Percentiles rank a stretch among this genome's conserved stretches.
Conservation (phyloP, 2,797 vertebrate genomes). For the Lycodopsis pacificus region DNA sequence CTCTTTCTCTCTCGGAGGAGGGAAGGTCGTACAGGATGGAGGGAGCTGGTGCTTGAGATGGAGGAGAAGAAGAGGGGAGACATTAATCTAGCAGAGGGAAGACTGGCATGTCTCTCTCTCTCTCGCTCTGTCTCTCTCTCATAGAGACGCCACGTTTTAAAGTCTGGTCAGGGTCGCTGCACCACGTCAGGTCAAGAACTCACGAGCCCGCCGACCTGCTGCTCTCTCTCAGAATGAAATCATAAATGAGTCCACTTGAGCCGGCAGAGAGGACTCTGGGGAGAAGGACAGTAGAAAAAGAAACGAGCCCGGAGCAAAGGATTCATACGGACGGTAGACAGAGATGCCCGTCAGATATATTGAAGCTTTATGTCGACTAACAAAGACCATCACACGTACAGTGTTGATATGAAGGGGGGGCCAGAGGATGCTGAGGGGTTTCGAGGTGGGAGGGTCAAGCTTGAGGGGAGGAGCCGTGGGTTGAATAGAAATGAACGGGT, state of each 20-base stretch:
- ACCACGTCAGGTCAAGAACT: slow-evolving; percentile 47
- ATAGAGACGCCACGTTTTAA: slow-evolving; percentile 10
- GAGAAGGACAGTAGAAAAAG: background rate
- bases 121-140: slow-evolving; percentile 42
- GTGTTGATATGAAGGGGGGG: background rate
- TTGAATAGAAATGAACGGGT: too few relatives aligned
- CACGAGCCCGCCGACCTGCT: slow-evolving; percentile 6
- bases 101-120: slow-evolving; percentile 43
- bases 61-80: slow-evolving; percentile 65
- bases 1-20: slow-evolving; percentile 57
- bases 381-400: background rate
- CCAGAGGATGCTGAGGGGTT: background rate
- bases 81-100: slow-evolving; percentile 80
- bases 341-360: background rate
- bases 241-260: slow-evolving; percentile 36
- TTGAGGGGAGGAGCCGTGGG: too few relatives aligned
- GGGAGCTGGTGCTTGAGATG: slow-evolving; percentile 70
- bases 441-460: background rate
- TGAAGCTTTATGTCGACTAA: background rate
- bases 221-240: slow-evolving; percentile 29
- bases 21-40: slow-evolving; percentile 78
- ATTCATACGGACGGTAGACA: background rate
- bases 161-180: slow-evolving; percentile 26
- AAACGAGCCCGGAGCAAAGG: background rate
- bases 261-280: background rate